Evolutionary conservation across 2,113 vertebrate species (phyloP).

Genomic region (Ancistrus triradiatus): DNA sequence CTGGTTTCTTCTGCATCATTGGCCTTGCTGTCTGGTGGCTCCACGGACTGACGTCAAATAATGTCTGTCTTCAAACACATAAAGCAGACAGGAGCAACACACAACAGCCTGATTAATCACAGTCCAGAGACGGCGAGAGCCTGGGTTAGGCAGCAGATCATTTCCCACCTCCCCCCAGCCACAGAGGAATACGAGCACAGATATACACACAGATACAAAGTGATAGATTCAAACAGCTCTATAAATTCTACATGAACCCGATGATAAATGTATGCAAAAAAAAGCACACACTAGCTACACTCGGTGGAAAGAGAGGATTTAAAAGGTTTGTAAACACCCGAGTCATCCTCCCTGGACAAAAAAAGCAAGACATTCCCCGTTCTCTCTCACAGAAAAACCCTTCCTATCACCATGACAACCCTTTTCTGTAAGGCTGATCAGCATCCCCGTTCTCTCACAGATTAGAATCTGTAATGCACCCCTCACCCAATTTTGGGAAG

Average conservation of each 20-base stretch:
- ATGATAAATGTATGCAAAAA: no score
- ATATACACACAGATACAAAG: background rate
- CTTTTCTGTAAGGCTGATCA: conserved; percentile 35
- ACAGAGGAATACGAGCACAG: conserved; percentile 11
- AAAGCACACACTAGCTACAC: no score
- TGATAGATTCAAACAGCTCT: no score
- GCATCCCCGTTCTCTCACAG: conserved; percentile 41
- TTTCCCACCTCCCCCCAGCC: conserved; percentile 29
- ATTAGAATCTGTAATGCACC: conserved; percentile 50
- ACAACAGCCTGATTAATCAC: conserved; percentile 37
- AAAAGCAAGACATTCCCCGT: conserved; percentile 21
- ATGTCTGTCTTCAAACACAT: conserved; percentile 48
- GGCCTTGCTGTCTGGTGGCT: no score
- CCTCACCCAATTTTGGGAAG: background rate
- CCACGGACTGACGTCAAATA: conserved; percentile 22
- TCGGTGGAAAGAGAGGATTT: background rate
- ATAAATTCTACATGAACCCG: no score
- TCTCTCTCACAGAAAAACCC: conserved; percentile 28
- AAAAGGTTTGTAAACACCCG: conserved; percentile 5
- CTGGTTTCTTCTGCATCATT: no score
- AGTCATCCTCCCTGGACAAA: conserved; percentile 3
- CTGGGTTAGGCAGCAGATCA: conserved; percentile 29
- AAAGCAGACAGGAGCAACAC: conserved; percentile 45
- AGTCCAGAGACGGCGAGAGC: conserved; percentile 12
- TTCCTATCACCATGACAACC: conserved; percentile 45